Conservation (phyloP, 2,113 vertebrate genomes). For the Prunella himalayana region DNA sequence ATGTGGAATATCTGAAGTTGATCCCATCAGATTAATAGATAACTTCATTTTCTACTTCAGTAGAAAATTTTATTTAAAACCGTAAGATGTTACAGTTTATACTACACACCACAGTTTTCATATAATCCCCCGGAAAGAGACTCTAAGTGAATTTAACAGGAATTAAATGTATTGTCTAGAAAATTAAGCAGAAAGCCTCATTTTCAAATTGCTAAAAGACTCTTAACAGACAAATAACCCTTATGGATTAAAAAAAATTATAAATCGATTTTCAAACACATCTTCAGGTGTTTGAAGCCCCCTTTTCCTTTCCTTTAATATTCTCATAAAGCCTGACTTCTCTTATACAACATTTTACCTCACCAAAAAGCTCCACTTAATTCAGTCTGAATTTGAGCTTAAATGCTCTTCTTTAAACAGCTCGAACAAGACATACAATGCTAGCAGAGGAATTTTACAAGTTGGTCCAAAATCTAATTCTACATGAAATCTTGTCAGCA, state of each 20-base stretch:
- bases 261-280: background rate
- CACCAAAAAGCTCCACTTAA: background rate
- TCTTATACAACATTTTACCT: background rate
- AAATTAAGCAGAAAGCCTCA: background rate
- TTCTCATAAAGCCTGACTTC: background rate
- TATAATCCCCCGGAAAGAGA: background rate
- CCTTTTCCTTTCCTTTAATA: background rate
- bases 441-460: background rate
- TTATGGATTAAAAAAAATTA: background rate
- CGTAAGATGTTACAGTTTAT: accelerated
- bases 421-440: background rate
- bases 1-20: background rate
- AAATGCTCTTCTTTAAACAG: background rate
- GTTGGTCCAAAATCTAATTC: background rate
- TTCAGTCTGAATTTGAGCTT: background rate
- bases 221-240: background rate
- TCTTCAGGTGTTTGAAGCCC: background rate
- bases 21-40: background rate
- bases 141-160: background rate
- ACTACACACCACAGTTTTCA: background rate
- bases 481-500: background rate
- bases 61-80: background rate
- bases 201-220: background rate
- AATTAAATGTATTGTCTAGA: background rate
- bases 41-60: background rate